These are phyloP conservation scores for Synergus itoensis DNA, from an alignment of 2,888 invertebrate species.

Conservation along the genomic window DNA sequence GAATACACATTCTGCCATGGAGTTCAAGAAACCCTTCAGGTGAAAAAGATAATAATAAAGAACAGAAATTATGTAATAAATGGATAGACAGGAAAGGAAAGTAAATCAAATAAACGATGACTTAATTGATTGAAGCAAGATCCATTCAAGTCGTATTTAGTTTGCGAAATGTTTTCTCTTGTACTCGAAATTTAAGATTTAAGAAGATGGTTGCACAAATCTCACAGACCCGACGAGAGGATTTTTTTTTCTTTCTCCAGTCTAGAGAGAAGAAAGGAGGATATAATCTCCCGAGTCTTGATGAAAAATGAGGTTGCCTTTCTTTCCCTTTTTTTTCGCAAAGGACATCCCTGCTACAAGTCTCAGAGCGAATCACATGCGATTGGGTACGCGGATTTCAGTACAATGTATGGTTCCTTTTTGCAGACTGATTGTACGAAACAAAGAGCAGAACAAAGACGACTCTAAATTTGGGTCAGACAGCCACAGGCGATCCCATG, in stretches of 20 bases:
- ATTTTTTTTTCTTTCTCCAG: slow-evolving; percentile 8
- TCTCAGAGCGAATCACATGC: slow-evolving; percentile 30
- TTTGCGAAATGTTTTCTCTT: not conserved
- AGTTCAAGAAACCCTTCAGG: not conserved
- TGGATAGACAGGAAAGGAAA: not conserved
- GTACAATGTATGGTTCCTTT: slow-evolving; percentile 32
- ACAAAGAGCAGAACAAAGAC: slow-evolving; percentile 48
- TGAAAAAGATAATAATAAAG: not conserved
- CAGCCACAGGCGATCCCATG: slow-evolving; percentile 47
- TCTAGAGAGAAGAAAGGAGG: slow-evolving; percentile 21
- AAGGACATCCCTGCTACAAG: slow-evolving; percentile 9
- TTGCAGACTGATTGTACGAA: slow-evolving; percentile 49
- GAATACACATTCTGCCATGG: not conserved
- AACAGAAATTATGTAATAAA: not conserved
- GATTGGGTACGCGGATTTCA: slow-evolving; percentile 28
- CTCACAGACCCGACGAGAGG: not conserved
- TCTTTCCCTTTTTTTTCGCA: slow-evolving; percentile 3
- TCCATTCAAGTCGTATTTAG: accelerated
- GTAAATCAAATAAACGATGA: no score
- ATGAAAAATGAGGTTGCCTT: slow-evolving; percentile 29
- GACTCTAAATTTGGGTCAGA: slow-evolving; percentile 49
- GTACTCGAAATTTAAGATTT: not conserved
- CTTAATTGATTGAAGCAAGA: not conserved
- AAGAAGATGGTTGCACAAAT: not conserved
- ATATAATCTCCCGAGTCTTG: slow-evolving; percentile 25